Evolutionary conservation across 1,140 invertebrate genomes (phyloP).

Genomic region (Hypsibius dujardini): DNA sequence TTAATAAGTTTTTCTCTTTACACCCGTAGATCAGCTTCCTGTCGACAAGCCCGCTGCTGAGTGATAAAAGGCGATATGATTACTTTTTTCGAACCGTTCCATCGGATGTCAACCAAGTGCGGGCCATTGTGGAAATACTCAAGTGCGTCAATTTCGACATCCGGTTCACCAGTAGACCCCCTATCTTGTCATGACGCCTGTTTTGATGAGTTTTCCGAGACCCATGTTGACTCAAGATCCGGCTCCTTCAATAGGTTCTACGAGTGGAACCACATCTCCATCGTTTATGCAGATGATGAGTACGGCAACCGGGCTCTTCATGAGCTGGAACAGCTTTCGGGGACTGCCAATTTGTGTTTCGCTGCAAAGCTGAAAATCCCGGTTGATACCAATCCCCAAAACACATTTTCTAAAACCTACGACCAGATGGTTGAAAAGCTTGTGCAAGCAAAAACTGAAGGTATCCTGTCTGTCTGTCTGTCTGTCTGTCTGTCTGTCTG

Average conservation of each 20-base stretch:
- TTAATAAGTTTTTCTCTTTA: slow-evolving; percentile 2
- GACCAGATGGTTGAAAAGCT: slow-evolving; percentile 34
- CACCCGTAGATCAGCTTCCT: slow-evolving; percentile 40
- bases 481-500: neutral
- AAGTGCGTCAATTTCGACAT: slow-evolving; percentile 31
- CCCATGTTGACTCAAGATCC: slow-evolving; percentile 17
- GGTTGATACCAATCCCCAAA: slow-evolving; percentile 25
- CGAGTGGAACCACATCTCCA: slow-evolving; percentile 40
- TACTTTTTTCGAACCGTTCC: slow-evolving; percentile 45
- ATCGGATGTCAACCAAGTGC: slow-evolving; percentile 41
- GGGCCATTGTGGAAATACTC: slow-evolving; percentile 42
- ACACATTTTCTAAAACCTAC: slow-evolving; percentile 33
- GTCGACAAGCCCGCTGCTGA: slow-evolving; percentile 41
- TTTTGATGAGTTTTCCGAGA: too few species aligned
- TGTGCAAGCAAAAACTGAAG: slow-evolving; percentile 27
- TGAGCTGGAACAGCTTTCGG: slow-evolving; percentile 35
- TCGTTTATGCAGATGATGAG: slow-evolving; percentile 43
- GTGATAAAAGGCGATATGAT: slow-evolving; percentile 39
- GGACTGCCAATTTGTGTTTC: slow-evolving; percentile 39
- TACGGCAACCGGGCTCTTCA: slow-evolving; percentile 39
- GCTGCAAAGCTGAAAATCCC: slow-evolving; percentile 23
- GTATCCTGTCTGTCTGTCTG: slow-evolving; percentile 23
- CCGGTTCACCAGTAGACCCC: too few species aligned
- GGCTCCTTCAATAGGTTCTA: slow-evolving; percentile 32
- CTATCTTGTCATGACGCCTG: too few species aligned